Evolutionary conservation across 2,113 vertebrate genomes (phyloP).

Genomic region (Macroglossus sobrinus): DNA sequence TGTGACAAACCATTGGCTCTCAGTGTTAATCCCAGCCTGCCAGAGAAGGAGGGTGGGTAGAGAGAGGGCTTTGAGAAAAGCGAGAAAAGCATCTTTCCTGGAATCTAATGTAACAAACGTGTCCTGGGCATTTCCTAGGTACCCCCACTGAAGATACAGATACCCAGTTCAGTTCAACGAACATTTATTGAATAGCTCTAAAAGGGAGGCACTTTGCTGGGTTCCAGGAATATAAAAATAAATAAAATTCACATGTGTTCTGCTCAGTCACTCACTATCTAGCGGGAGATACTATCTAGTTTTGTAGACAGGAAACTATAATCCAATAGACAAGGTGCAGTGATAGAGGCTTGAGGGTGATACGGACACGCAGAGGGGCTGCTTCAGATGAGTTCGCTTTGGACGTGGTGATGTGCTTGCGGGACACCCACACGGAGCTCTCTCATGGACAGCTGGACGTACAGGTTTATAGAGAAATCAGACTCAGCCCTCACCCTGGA

Average conservation of each 20-base stretch:
- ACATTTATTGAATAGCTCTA: not conserved
- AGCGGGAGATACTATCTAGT: not conserved
- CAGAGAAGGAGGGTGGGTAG: conserved; percentile 14
- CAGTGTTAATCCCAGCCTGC: conserved; percentile 29
- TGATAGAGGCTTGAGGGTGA: not conserved
- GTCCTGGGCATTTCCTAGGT: not conserved
- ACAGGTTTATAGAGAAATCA: not conserved
- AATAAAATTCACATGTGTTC: not conserved
- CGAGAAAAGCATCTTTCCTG: not conserved
- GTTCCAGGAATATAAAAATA: not conserved
- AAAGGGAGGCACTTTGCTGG: not conserved
- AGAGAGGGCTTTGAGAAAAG: not conserved
- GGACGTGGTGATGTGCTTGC: not conserved
- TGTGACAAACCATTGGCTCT: conserved; percentile 68
- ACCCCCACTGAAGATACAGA: not conserved
- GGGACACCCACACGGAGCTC: not conserved
- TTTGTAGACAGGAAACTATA: not conserved
- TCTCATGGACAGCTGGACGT: not conserved
- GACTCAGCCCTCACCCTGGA: not conserved
- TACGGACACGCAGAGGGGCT: not conserved
- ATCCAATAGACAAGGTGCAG: not conserved
- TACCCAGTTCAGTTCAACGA: not conserved
- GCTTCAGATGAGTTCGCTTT: not conserved
- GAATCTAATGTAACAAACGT: not conserved
- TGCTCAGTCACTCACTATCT: not conserved